Evolutionary conservation across 2,797 vertebrate genomes (phyloP).

Genomic region (Epinephelus awoara): DNA sequence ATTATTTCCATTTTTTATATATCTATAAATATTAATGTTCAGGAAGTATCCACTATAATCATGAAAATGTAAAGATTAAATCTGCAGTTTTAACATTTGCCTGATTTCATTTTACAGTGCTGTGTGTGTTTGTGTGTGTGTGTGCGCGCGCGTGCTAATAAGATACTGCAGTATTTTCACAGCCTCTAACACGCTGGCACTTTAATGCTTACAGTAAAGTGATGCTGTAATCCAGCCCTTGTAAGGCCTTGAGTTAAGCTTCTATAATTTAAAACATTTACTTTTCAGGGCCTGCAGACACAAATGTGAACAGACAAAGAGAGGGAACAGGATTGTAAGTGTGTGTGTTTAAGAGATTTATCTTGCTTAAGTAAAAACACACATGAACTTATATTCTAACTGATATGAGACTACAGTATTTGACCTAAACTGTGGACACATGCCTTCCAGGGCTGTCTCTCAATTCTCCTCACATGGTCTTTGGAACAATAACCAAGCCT

Average conservation of each 20-base stretch:
- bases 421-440: neutral
- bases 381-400: slow-evolving; percentile 3
- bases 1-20: neutral
- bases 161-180: slow-evolving; percentile 3
- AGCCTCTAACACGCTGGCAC: neutral
- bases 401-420: neutral
- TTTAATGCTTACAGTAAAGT: neutral
- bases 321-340: neutral
- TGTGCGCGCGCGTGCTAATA: neutral
- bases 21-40: neutral
- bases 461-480: slow-evolving; percentile 6
- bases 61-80: neutral
- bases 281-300: slow-evolving; percentile 11
- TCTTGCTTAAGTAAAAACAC: slow-evolving; percentile 3
- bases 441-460: neutral
- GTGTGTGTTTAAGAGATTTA: slow-evolving; percentile 9
- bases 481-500: slow-evolving; percentile 25
- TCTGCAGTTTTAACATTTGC: neutral
- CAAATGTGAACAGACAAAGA: neutral
- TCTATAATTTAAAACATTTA: slow-evolving; percentile 26
- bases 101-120: neutral
- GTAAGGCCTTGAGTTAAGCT: slow-evolving; percentile 2
- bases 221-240: neutral
- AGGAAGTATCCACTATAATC: neutral
- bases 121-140: neutral